Evolutionary conservation across 2,797 vertebrate species (phyloP), one percentile per base, ranked within the genome.

Genomic region (Liasis olivaceus): DNA sequence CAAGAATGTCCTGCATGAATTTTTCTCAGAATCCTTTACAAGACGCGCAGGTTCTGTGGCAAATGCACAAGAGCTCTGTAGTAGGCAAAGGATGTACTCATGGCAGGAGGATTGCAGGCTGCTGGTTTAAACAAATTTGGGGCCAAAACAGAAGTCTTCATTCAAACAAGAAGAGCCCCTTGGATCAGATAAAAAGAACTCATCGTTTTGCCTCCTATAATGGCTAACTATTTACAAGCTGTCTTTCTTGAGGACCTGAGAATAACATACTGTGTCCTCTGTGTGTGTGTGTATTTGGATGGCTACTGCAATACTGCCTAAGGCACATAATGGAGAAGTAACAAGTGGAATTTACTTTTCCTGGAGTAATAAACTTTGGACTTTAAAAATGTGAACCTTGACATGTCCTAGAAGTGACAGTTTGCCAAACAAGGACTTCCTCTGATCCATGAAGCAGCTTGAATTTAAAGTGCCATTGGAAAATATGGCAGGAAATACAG

Each of bases 341-440:
- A 77, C 20, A 36, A 14, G 31, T 8, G 26, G 13, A 54, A 4
- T 85, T 31, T 54, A 0, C 54, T 60, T 51, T 60, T 87, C 51
- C 60, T 20, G 28, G 17, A 69, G 89, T 51, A 89, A 59, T 58
- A 42, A 20, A n/a, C 22, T 86, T 8, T 86, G 63, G 63, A 72
- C 54, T 86, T 89, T 60, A 31, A 58, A 17, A 28, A 58, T 85
- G 7, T 60, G 63, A 56, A 31, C 63, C 69, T 89, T 89, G 88
- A 36, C 59, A 14, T 51, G 54, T 59, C 56, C 62, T 85, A 47
- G 77, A 42, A 66, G 31, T 85, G 88, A 5, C 31, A 51, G 17
- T 85, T 89, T 20, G 54, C 36, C 81, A 89, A 69, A 60, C 86
- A 88, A 88, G 64, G 56, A 62, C 58, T 92, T 89, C 60, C 62